Evolutionary conservation across 2,113 vertebrate genomes (phyloP), one percentile per base, ranked within the genome.

Genomic region (Equus quagga): DNA sequence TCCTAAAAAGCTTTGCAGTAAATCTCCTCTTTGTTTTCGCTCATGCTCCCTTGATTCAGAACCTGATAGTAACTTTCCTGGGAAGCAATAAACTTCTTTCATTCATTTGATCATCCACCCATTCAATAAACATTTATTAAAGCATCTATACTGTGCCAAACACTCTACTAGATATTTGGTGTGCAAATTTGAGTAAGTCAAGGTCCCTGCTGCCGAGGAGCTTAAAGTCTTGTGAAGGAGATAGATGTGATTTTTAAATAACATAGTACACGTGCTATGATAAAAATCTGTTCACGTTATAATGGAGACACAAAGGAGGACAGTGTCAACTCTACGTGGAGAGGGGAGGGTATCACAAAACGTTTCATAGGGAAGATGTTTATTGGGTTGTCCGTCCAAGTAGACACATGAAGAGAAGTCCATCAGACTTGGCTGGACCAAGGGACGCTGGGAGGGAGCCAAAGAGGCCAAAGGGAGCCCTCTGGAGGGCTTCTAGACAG

Each of bases 21-120:
- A 75, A 41, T 67, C 41, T 64, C 24, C 49, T 96, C 83, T 89
- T 82, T n/a, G 19, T 73, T 62, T 67, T 60, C n/a, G 60, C 33
- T 78, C 33, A 46, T 21, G 76, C 51, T 62, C 26, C 56, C 78
- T 93, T 46, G 49, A 41, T 62, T 81, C 89, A 62, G 72, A 46
- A n/a, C 36, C 49, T 82, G 75, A 12, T 2, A 67, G 41, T 91
- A 54, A 86, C 93, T 93, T 88, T 8, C 75, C 65, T 51, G 26
- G 88, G 56, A 96, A 92, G 75, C 93, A 88, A 58, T 60, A 92
- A 67, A n/a, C 21, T 80, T 28, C 54, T 36, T 49, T 79, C 49
- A 73, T 65, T 95, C 81, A 49, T 51, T 56, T 51, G n/a, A 51
- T 72, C 44, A 14, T 84, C 80, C 41, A 56, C 21, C 83, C 23